phyloP scores from a whole-genome alignment of 2,888 invertebrate species.

The Melieria crassipennis region DNA sequence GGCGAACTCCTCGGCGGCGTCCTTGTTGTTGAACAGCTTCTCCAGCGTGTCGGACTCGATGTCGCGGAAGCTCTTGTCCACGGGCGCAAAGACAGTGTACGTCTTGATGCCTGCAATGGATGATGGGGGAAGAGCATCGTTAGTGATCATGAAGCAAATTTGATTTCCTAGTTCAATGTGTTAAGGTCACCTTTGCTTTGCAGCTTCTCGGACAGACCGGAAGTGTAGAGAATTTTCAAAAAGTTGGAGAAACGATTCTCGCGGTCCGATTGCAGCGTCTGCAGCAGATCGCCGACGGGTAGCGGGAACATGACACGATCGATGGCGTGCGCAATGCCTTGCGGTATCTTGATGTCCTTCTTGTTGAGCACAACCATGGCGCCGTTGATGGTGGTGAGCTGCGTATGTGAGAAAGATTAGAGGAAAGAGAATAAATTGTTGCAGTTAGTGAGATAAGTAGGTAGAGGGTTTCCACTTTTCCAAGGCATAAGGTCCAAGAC shows the following conservation, averaged over 20 bases:
- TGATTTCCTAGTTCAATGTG: not conserved
- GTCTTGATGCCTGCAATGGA: slow-evolving; percentile 76
- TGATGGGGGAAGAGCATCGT: not conserved
- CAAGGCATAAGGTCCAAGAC: too few relatives aligned
- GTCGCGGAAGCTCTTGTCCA: slow-evolving; percentile 81
- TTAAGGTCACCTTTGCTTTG: slow-evolving; percentile 62
- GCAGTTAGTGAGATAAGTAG: not conserved
- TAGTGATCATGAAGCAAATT: not conserved
- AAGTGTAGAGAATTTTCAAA: slow-evolving; percentile 78
- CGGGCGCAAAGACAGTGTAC: slow-evolving; percentile 86
- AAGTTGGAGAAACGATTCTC: slow-evolving; percentile 83
- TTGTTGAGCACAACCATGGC: slow-evolving; percentile 83
- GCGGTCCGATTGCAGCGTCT: slow-evolving; percentile 85
- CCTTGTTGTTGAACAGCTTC: slow-evolving; percentile 72
- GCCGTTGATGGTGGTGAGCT: slow-evolving; percentile 87
- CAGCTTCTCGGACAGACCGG: slow-evolving; percentile 78
- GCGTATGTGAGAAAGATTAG: too few relatives aligned
- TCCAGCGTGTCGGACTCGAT: slow-evolving; percentile 72
- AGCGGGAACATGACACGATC: slow-evolving; percentile 91
- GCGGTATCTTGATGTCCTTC: slow-evolving; percentile 84
- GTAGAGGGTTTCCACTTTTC: too few relatives aligned
- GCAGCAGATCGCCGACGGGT: slow-evolving; percentile 86
- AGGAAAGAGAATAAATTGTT: not conserved
- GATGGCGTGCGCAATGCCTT: slow-evolving; percentile 85
- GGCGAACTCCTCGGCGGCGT: slow-evolving; percentile 77